These are phyloP conservation scores for Vesta saturnalis DNA, from an alignment of 2,888 invertebrate genomes.

Conservation along the genomic window DNA sequence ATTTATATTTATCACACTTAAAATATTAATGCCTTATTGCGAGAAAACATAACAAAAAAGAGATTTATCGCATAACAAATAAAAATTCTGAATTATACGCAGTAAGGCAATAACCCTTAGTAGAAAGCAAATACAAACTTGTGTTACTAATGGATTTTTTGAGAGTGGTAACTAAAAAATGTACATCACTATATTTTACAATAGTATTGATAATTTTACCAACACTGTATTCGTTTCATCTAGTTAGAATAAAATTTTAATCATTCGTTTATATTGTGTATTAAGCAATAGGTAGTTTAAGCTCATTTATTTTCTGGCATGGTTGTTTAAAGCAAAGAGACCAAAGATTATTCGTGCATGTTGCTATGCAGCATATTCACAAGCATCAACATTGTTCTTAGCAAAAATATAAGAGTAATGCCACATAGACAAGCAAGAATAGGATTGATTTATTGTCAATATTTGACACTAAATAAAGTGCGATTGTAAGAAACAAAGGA, in stretches of 20 bases:
- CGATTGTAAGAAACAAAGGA: not conserved
- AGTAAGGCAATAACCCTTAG: not conserved
- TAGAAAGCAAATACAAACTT: conserved; percentile 14
- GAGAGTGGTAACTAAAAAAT: conserved; percentile 37
- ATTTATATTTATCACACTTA: not conserved
- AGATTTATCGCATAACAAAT: not conserved
- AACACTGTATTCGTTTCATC: conserved; percentile 20
- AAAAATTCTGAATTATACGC: not conserved
- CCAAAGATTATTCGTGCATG: conserved; percentile 3
- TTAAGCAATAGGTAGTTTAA: conserved; percentile 32
- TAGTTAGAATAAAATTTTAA: conserved; percentile 34
- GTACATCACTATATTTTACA: conserved; percentile 27
- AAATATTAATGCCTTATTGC: conserved; percentile 5
- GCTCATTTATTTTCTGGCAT: conserved; percentile 26
- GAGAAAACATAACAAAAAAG: not conserved
- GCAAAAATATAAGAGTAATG: conserved; percentile 13
- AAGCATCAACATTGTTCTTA: conserved; percentile 13
- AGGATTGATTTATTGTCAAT: conserved; percentile 5
- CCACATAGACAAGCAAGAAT: conserved; percentile 10
- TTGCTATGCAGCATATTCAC: conserved; percentile 9
- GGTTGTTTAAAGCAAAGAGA: not conserved
- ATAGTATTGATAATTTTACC: conserved; percentile 29
- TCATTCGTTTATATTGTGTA: conserved; percentile 24
- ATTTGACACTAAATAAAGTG: conserved; percentile 6
- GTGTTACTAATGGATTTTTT: too few relatives aligned